phyloP scores from a whole-genome alignment of 2,888 invertebrate species.

The Scelioninae gen. 1 region DNA sequence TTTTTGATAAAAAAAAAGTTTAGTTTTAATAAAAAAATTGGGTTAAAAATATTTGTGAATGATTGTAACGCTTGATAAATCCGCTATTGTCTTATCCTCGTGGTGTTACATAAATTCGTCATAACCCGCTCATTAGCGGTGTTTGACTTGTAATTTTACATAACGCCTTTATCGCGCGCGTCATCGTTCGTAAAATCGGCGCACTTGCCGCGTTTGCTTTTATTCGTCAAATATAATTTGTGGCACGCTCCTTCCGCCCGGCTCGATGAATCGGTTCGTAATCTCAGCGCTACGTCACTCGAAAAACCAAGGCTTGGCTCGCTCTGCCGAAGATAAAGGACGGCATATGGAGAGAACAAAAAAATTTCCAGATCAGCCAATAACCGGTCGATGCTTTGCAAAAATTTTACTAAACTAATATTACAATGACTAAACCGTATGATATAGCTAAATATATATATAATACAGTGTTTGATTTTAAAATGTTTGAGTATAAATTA shows the following conservation, averaged over 20 bases:
- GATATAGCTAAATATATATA: too few species aligned
- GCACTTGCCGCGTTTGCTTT: constrained; percentile 53
- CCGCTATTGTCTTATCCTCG: constrained; percentile 22
- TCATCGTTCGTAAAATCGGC: constrained; percentile 58
- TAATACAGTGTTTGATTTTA: too few species aligned
- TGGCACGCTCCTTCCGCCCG: constrained; percentile 70
- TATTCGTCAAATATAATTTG: constrained; percentile 70
- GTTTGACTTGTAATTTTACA: constrained; percentile 67
- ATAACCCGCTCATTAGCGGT: constrained; percentile 59
- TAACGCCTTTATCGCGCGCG: constrained; percentile 65
- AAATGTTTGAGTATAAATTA: too few species aligned
- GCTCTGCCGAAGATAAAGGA: constrained; percentile 72
- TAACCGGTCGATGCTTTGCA: constrained; percentile 32
- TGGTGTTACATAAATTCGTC: constrained; percentile 58
- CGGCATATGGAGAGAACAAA: constrained; percentile 75
- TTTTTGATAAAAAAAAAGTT: constrained; percentile 6
- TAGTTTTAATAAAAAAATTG: constrained; percentile 14
- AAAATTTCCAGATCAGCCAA: constrained; percentile 46
- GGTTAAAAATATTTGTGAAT: constrained; percentile 41
- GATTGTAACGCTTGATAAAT: constrained; percentile 10
- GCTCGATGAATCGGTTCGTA: constrained; percentile 69
- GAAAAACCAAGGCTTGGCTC: constrained; percentile 81
- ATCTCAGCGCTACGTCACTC: constrained; percentile 68
- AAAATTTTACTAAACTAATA: not conserved
- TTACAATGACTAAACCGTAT: too few species aligned